Base-by-base conservation (phyloP, 2,797 vertebrate species). In the Rhynchonycteris naso region DNA sequence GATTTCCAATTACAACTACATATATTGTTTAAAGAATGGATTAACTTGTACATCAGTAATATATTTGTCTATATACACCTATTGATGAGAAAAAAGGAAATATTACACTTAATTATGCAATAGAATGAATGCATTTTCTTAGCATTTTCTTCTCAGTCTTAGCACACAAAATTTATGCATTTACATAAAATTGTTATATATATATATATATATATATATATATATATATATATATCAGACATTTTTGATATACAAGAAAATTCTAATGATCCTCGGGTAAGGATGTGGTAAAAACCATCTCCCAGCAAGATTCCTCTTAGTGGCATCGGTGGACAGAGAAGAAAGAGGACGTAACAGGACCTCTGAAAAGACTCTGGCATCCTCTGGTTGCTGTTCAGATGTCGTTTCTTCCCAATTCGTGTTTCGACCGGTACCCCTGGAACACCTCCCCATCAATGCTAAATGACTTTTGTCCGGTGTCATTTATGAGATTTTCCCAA, bases 121-220 rank as follows among this genome's bases (percentile, higher is more conserved):
- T 58, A 26, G 35, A 75, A 74, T 69, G 22, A 88, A 68, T 58
- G 38, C 2, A 52, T 18, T 30, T 68, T 26, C 15, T 58, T 38
- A 35, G 33, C 33, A 58, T 89, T 92, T 86, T 30, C 50, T 61
- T 33, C 7, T 52, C 18, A 56, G 38, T 38, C 52, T 61, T 68
- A 88, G 81, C 69, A 71, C 21, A 79, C n/a, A 54, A 15, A 81
- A 84, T 81, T 38, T 97, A 81, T 76, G 38, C 2, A 33, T 72
- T 92, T 92, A 90, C 56, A 90, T 95, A 79, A 93, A 69, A 80
- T 72, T 61, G 12, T 8, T n/a, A 72, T n/a, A 35, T 50, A 66
- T 28, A 38, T 47, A 30, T 14, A 14, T 80, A 85, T 81, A 33
- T 3, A 47, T 24, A 84, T 63, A 63, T 10, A 63, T 6, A 30